A percentile compares a stretch with the other conserved stretches of the same genome.
phyloP scores from a whole-genome alignment of 2,888 invertebrate genomes.

The Palloptera scutellata region DNA sequence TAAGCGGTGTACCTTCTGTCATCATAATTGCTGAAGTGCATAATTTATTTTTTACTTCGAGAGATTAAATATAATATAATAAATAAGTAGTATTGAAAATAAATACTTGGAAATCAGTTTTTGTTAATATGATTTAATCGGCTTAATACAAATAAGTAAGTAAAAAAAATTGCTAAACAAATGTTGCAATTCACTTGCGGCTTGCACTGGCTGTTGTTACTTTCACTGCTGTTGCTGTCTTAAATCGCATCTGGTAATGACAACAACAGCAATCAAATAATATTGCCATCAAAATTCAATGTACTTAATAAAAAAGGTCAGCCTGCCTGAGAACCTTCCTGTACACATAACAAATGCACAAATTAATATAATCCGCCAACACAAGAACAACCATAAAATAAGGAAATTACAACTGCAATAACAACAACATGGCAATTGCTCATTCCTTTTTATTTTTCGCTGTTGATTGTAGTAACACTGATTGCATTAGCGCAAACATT shows the following conservation, averaged over 20 bases:
- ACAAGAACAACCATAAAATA: conserved; percentile 30
- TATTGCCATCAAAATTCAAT: conserved; percentile 17
- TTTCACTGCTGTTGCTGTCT: neutral
- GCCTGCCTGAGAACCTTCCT: conserved; percentile 32
- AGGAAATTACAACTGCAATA: conserved; percentile 10
- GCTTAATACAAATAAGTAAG: conserved; percentile 29
- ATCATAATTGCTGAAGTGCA: no score
- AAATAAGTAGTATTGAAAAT: neutral
- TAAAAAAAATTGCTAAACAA: conserved; percentile 40
- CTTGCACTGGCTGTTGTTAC: conserved; percentile 11
- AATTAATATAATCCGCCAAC: conserved; percentile 38
- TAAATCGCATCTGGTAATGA: neutral
- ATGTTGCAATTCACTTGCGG: conserved; percentile 42
- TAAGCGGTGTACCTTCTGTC: no score
- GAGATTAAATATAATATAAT: no score
- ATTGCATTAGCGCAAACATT: conserved; percentile 50
- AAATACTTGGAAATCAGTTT: conserved; percentile 11
- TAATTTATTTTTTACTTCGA: no score
- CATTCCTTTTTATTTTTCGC: conserved; percentile 33
- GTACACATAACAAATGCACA: conserved; percentile 28
- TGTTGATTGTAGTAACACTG: conserved; percentile 37
- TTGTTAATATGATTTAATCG: conserved; percentile 28
- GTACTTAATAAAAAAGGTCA: conserved; percentile 19
- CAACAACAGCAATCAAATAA: conserved; percentile 14
- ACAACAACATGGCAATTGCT: conserved; percentile 41